Evolutionary conservation across 2,797 vertebrate species (phyloP).

Genomic region (Kryptolebias ocellatus): DNA sequence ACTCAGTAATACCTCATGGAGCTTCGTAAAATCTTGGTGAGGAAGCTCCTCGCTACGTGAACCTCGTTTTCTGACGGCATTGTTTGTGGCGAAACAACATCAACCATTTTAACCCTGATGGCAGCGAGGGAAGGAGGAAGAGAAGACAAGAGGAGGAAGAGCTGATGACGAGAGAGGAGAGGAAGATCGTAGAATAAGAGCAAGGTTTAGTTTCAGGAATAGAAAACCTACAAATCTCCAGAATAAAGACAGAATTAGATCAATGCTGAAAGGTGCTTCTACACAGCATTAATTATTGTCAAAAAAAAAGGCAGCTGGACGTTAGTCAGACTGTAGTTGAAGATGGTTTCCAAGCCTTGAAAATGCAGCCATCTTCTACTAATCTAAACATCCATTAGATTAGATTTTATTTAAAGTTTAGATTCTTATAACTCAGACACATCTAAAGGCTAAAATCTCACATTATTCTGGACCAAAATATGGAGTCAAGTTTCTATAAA

Average conservation of each 20-base stretch:
- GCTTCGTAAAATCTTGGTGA: constrained; percentile 90
- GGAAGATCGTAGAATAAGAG: too few species aligned
- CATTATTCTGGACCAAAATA: too few species aligned
- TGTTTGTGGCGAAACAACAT: constrained; percentile 81
- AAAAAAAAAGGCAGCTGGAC: too few species aligned
- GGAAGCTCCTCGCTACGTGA: constrained; percentile 87
- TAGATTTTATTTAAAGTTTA: too few species aligned
- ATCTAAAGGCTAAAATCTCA: too few species aligned
- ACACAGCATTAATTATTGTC: background rate
- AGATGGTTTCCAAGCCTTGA: too few species aligned
- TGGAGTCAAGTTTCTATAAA: too few species aligned
- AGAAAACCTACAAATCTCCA: background rate
- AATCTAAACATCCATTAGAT: too few species aligned
- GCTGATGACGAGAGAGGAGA: background rate
- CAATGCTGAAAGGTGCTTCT: background rate
- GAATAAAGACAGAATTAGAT: background rate
- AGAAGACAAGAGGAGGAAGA: background rate
- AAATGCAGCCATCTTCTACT: too few species aligned
- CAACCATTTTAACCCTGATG: constrained; percentile 85
- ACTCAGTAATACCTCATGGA: constrained; percentile 87
- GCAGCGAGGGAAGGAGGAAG: background rate
- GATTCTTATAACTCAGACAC: too few species aligned
- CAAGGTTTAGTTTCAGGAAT: background rate
- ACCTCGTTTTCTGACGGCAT: constrained; percentile 87
- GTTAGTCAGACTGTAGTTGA: too few species aligned